Conservation (phyloP, 2,888 invertebrate genomes). For the Cheilosia grossa region DNA sequence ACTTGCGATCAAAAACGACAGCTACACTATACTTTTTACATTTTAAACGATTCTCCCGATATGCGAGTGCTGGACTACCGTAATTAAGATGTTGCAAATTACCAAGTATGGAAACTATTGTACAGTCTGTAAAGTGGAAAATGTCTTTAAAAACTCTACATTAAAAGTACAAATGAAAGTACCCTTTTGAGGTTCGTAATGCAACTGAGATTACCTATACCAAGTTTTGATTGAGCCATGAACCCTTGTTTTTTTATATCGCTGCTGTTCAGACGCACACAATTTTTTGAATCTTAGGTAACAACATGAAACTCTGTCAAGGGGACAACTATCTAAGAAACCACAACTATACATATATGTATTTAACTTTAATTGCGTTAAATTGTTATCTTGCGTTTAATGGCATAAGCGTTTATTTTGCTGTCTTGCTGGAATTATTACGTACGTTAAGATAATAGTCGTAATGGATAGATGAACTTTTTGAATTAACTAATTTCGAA, state of each 20-base stretch:
- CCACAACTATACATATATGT: neutral
- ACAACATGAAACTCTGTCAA: slow-evolving; percentile 20
- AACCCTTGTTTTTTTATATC: neutral
- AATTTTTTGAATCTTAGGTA: neutral
- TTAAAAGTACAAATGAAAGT: too few species aligned
- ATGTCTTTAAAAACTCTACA: too few species aligned
- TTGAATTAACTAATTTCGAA: slow-evolving; percentile 1
- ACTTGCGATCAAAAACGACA: too few species aligned
- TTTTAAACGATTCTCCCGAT: too few species aligned
- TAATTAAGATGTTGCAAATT: too few species aligned
- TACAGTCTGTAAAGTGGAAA: too few species aligned
- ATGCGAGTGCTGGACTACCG: too few species aligned
- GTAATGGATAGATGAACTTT: slow-evolving; percentile 1
- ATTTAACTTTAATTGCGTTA: slow-evolving; percentile 32
- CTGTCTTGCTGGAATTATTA: slow-evolving; percentile 1
- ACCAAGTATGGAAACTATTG: too few species aligned
- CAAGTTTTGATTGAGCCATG: too few species aligned
- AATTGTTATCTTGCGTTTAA: slow-evolving; percentile 37
- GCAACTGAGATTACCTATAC: too few species aligned
- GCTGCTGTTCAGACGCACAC: neutral
- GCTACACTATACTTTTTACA: too few species aligned
- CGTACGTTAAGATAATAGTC: slow-evolving; percentile 2
- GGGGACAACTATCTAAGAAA: slow-evolving; percentile 9
- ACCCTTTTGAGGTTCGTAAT: too few species aligned
- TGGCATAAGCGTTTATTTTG: slow-evolving; percentile 14